These are phyloP conservation scores for Mythimna albipuncta DNA, from an alignment of 2,888 invertebrate genomes.

Conservation along the genomic window DNA sequence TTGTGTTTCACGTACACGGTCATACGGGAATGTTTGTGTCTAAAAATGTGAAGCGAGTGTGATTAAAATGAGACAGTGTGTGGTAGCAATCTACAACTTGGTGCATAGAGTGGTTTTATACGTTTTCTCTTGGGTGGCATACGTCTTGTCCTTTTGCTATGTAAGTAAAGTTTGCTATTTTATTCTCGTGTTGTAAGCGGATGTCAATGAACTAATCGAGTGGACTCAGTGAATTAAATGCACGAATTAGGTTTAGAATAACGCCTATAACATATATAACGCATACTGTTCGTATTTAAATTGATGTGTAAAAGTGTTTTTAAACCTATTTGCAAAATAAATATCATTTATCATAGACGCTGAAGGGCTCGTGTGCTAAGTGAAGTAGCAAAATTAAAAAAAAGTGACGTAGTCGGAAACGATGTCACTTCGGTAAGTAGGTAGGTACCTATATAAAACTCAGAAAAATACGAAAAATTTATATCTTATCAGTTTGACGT, in stretches of 20 bases:
- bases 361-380: neutral
- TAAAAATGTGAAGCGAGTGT: constrained; percentile 65
- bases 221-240: neutral
- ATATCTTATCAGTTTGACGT: constrained; percentile 39
- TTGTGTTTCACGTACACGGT: constrained; percentile 70
- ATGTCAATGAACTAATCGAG: constrained; percentile 28
- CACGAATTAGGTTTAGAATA: constrained; percentile 33
- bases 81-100: constrained; percentile 71
- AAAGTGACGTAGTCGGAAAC: neutral
- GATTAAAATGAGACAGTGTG: constrained; percentile 75
- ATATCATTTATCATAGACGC: too few species aligned
- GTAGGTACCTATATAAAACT: constrained; percentile 29
- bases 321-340: too few species aligned
- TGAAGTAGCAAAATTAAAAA: too few species aligned
- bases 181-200: constrained; percentile 14
- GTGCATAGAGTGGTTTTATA: constrained; percentile 70
- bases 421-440: too few species aligned
- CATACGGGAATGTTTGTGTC: constrained; percentile 60
- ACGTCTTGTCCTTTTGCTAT: constrained; percentile 74
- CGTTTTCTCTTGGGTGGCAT: constrained; percentile 65
- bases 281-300: neutral
- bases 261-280: neutral
- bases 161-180: constrained; percentile 70
- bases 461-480: constrained; percentile 21
- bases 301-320: too few species aligned